Percentiles rank a stretch among this genome's conserved stretches.
phyloP scores from a whole-genome alignment of 2,888 invertebrate genomes.

The Atrina japonica region DNA sequence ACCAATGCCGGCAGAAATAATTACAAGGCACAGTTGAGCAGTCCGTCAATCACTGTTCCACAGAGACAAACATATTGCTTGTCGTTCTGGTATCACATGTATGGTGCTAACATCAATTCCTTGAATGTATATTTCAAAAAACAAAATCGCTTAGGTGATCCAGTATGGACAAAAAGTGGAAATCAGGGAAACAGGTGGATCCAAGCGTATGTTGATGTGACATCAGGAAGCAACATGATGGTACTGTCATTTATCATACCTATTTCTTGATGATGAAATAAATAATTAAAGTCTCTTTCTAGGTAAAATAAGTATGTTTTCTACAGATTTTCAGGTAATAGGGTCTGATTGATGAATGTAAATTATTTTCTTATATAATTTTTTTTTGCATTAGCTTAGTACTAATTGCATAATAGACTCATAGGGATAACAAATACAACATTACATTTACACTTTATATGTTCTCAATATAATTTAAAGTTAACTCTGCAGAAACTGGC shows the following conservation, averaged over 20 bases:
- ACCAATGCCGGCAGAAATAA: conserved; percentile 45
- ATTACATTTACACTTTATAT: too few species aligned
- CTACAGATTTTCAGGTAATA: not conserved
- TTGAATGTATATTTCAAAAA: conserved; percentile 64
- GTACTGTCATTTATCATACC: not conserved
- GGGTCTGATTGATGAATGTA: not conserved
- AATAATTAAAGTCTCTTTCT: too few species aligned
- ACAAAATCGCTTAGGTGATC: conserved; percentile 44
- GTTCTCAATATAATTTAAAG: too few species aligned
- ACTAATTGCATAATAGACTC: too few species aligned
- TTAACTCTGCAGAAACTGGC: too few species aligned
- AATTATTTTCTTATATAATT: too few species aligned
- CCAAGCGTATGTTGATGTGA: conserved; percentile 30
- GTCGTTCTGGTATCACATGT: conserved; percentile 76
- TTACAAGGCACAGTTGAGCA: conserved; percentile 57
- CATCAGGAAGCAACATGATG: not conserved
- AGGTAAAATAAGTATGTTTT: too few species aligned
- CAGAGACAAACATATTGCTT: conserved; percentile 50
- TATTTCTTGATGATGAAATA: not conserved
- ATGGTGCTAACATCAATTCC: conserved; percentile 64
- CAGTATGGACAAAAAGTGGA: conserved; percentile 57
- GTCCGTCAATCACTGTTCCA: conserved; percentile 45
- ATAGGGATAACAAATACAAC: too few species aligned
- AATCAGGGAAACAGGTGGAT: conserved; percentile 64
- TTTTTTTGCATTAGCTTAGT: too few species aligned